Evolutionary conservation across 2,888 invertebrate genomes (phyloP).

Genomic region (Drosophila quinaria): DNA sequence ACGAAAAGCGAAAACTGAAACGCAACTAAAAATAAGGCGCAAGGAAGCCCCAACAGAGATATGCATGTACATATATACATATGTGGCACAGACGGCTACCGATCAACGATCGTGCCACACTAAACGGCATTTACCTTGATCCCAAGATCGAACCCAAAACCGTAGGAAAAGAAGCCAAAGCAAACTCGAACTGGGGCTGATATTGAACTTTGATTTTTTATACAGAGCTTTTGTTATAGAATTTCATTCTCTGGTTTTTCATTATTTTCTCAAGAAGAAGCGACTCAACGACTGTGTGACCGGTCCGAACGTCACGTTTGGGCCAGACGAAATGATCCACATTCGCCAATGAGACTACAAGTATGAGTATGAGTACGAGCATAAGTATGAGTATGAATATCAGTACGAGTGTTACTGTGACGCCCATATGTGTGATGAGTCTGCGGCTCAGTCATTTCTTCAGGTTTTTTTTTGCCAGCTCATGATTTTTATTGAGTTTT

Average conservation of each 20-base stretch:
- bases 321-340: conserved; percentile 52
- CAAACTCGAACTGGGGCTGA: conserved; percentile 60
- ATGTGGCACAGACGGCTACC: conserved; percentile 50
- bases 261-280: conserved; percentile 66
- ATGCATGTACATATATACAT: background rate
- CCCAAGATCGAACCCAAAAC: conserved; percentile 50
- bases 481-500: conserved; percentile 67
- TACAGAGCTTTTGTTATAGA: conserved; percentile 64
- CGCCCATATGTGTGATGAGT: conserved; percentile 64
- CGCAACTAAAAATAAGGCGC: conserved; percentile 36
- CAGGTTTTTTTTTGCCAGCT: conserved; percentile 52
- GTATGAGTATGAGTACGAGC: conserved; percentile 2
- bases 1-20: conserved; percentile 34
- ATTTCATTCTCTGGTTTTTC: conserved; percentile 55
- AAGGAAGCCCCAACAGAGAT: conserved; percentile 69
- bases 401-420: conserved; percentile 29
- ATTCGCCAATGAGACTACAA: conserved; percentile 38
- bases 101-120: conserved; percentile 74
- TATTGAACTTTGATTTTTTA: conserved; percentile 72
- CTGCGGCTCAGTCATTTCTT: conserved; percentile 28
- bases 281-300: conserved; percentile 34
- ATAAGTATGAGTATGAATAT: conserved; percentile 7
- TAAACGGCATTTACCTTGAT: conserved; percentile 78
- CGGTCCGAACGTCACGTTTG: conserved; percentile 45
- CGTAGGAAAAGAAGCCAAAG: conserved; percentile 62